Evolutionary conservation across 2,797 vertebrate species (phyloP).

Genomic region (Lepus oiostolus): DNA sequence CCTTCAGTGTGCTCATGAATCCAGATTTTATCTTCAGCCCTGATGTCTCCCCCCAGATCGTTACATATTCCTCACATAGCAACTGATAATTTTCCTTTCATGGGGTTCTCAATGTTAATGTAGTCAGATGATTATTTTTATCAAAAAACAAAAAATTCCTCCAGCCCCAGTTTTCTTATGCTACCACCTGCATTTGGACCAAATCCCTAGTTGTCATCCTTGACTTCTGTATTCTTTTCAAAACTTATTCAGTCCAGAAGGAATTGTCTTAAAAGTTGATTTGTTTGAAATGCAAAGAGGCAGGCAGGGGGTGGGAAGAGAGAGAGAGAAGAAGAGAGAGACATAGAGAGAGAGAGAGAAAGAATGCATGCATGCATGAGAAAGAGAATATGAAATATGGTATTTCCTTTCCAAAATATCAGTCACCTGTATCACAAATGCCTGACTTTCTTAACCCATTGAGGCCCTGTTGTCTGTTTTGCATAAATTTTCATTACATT

Average conservation of each 20-base stretch:
- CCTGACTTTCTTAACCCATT: not conserved
- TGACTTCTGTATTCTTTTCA: not conserved
- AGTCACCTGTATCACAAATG: not conserved
- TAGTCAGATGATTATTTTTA: slow-evolving; percentile 4
- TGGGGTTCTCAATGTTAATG: not conserved
- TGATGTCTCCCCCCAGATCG: not conserved
- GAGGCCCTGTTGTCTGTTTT: not conserved
- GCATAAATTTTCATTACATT: not conserved
- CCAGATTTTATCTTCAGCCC: not conserved
- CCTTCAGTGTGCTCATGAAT: not conserved
- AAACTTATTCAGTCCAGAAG: not conserved
- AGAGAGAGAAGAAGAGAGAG: too few species aligned
- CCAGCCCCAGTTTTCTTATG: not conserved
- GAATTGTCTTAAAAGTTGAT: not conserved
- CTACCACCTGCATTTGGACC: not conserved
- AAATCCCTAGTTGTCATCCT: not conserved
- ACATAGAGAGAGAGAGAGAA: too few species aligned
- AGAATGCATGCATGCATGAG: too few species aligned
- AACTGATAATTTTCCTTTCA: not conserved
- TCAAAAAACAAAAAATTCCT: not conserved
- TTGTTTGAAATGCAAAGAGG: slow-evolving; percentile 15
- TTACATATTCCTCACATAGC: not conserved
- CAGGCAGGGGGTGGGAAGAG: too few species aligned
- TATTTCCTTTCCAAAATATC: not conserved
- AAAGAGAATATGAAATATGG: too few species aligned